Percentiles rank a stretch among this genome's conserved stretches.
Evolutionary conservation across 2,113 vertebrate genomes (phyloP).

Genomic region (Isichthys henryi): DNA sequence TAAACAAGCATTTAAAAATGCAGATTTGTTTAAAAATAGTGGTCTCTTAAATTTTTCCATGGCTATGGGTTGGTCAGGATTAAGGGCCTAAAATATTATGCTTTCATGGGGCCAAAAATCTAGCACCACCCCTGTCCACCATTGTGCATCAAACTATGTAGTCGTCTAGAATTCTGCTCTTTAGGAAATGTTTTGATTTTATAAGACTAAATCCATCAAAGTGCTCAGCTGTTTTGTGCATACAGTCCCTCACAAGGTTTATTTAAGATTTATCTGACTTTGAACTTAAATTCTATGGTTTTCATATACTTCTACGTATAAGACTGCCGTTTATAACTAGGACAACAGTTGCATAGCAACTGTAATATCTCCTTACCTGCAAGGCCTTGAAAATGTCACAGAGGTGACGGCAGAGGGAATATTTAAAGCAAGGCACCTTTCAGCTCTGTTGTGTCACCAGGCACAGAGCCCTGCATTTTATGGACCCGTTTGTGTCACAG

Average conservation of each 20-base stretch:
- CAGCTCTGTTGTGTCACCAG: slow-evolving; percentile 38
- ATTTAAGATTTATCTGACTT: background rate
- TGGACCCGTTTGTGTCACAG: slow-evolving; percentile 31
- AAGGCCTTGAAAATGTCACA: slow-evolving; percentile 6
- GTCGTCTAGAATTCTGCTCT: background rate
- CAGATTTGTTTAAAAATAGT: too few relatives aligned
- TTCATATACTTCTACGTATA: slow-evolving; percentile 47
- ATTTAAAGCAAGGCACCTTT: slow-evolving; percentile 47
- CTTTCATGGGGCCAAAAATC: background rate
- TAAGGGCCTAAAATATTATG: background rate
- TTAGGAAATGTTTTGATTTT: background rate
- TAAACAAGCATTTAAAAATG: too few relatives aligned
- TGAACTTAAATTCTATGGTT: slow-evolving; percentile 22
- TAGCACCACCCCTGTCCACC: background rate
- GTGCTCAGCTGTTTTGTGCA: background rate
- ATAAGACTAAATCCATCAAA: background rate
- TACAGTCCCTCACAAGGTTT: background rate
- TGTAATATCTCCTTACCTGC: slow-evolving; percentile 27
- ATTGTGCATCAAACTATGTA: background rate
- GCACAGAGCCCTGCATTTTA: slow-evolving; percentile 21
- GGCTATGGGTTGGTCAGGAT: background rate
- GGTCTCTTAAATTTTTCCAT: too few relatives aligned
- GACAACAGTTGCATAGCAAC: slow-evolving; percentile 50
- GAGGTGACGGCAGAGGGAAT: slow-evolving; percentile 20
- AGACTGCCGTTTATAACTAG: slow-evolving; percentile 43